phyloP scores from a whole-genome alignment of 2,797 vertebrate genomes.

The Remorina albescens region DNA sequence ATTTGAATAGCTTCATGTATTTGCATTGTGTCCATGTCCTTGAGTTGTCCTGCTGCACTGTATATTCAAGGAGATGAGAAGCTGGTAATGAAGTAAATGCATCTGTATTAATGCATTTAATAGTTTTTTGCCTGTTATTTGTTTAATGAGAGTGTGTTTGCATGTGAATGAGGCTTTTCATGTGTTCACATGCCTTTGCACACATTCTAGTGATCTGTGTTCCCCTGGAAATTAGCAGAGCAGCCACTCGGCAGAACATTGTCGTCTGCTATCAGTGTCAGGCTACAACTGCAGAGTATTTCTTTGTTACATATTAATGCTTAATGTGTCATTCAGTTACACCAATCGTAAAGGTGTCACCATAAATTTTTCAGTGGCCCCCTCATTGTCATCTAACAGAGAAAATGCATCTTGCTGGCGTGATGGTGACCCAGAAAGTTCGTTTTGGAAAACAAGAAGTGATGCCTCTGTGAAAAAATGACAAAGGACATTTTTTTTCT shows the following conservation, averaged over 20 bases:
- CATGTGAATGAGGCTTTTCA: slow-evolving; percentile 37
- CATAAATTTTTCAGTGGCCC: slow-evolving; percentile 71
- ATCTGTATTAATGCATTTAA: slow-evolving; percentile 39
- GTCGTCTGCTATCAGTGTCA: slow-evolving; percentile 57
- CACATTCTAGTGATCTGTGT: slow-evolving; percentile 42
- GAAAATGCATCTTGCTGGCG: slow-evolving; percentile 55
- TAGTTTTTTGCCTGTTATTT: slow-evolving; percentile 46
- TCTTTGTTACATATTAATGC: slow-evolving; percentile 76
- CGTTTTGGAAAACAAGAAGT: slow-evolving; percentile 46
- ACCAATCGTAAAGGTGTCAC: slow-evolving; percentile 68
- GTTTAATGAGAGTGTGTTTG: slow-evolving; percentile 42
- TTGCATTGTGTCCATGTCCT: slow-evolving; percentile 47
- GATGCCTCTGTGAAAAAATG: slow-evolving; percentile 61
- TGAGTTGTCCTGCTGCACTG: slow-evolving; percentile 22
- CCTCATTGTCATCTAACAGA: slow-evolving; percentile 43
- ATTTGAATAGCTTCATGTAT: slow-evolving; percentile 31
- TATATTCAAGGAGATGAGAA: slow-evolving; percentile 15
- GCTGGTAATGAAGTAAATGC: slow-evolving; percentile 33
- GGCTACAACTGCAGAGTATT: slow-evolving; percentile 52
- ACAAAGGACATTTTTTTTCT: slow-evolving; percentile 27
- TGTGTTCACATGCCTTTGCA: slow-evolving; percentile 36
- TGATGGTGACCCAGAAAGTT: slow-evolving; percentile 69
- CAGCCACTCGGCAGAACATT: slow-evolving; percentile 18
- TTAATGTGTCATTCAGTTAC: slow-evolving; percentile 72
- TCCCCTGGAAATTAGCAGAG: slow-evolving; percentile 35